Evolutionary conservation across 2,888 invertebrate genomes (phyloP).

Genomic region (Philereme transversata): DNA sequence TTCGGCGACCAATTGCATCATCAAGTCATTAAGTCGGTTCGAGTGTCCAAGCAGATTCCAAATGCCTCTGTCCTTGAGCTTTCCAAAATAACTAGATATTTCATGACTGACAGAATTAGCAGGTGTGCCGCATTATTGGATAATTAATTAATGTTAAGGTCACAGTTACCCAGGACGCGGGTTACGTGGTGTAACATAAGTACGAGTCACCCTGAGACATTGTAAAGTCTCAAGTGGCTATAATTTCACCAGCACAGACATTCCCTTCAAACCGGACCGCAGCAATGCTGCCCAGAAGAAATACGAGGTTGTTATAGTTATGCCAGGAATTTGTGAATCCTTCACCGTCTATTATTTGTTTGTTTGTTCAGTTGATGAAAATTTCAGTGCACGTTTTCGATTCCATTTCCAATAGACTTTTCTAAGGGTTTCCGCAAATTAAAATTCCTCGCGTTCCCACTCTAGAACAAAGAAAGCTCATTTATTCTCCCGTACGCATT

Average conservation of each 20-base stretch:
- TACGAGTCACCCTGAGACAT: neutral
- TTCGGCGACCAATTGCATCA: constrained; percentile 8
- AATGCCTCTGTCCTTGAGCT: neutral
- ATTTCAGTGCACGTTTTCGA: constrained; percentile 8
- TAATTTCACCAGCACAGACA: neutral
- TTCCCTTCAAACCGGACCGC: neutral
- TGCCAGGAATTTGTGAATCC: neutral
- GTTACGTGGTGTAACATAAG: too few species aligned
- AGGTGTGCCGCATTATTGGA: too few species aligned
- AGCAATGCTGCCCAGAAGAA: too few species aligned
- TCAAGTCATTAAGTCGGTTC: constrained; percentile 2
- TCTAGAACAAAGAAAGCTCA: constrained; percentile 41
- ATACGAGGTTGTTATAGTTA: too few species aligned
- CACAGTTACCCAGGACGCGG: too few species aligned
- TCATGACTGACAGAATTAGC: too few species aligned
- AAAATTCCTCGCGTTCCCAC: constrained; percentile 42
- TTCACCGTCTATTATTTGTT: neutral
- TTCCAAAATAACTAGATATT: too few species aligned
- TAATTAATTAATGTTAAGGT: too few species aligned
- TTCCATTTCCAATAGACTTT: constrained; percentile 35
- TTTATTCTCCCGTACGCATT: constrained; percentile 40
- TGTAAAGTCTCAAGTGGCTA: neutral
- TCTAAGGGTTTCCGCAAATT: constrained; percentile 44
- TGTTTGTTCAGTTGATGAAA: neutral
- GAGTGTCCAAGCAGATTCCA: too few species aligned